phyloP scores from a whole-genome alignment of 2,888 invertebrate species.

The Lithodes maja region DNA sequence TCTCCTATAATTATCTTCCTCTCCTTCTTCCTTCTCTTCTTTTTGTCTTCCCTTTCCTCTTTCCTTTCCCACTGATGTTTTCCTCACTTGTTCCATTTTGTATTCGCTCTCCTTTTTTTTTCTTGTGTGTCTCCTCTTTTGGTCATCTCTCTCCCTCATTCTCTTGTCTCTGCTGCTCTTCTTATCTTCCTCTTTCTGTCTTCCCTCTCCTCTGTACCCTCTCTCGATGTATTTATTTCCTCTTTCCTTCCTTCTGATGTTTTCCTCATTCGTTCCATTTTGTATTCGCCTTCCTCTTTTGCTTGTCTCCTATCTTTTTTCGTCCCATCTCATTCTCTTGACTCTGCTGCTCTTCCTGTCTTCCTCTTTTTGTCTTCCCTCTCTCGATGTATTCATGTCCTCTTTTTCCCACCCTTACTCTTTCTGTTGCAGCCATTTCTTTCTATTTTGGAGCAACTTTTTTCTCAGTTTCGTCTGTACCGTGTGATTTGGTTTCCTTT shows the following conservation, averaged over 20 bases:
- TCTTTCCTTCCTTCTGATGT: neutral
- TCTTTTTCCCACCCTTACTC: neutral
- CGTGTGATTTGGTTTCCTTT: neutral
- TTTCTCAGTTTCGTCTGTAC: neutral
- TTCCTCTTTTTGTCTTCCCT: neutral
- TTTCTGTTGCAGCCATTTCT: constrained; percentile 8
- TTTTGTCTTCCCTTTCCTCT: neutral
- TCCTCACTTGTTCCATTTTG: neutral
- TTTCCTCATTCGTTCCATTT: neutral
- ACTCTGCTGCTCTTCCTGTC: neutral
- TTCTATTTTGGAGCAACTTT: constrained; percentile 3
- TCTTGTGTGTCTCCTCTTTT: neutral
- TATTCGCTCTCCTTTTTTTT: neutral
- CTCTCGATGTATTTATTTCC: neutral
- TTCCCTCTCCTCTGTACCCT: neutral
- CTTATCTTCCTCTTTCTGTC: neutral
- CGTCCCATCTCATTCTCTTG: neutral
- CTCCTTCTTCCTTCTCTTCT: neutral
- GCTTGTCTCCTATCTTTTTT: neutral
- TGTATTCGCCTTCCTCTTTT: neutral
- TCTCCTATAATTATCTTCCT: neutral
- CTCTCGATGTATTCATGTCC: neutral
- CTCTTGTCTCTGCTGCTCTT: neutral
- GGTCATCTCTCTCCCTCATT: no score
- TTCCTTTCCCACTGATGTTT: neutral